Percentiles rank a stretch among this genome's conserved stretches.
Evolutionary conservation across 1,140 invertebrate genomes (phyloP).

Genomic region (Neomicropteryx cornuta): DNA sequence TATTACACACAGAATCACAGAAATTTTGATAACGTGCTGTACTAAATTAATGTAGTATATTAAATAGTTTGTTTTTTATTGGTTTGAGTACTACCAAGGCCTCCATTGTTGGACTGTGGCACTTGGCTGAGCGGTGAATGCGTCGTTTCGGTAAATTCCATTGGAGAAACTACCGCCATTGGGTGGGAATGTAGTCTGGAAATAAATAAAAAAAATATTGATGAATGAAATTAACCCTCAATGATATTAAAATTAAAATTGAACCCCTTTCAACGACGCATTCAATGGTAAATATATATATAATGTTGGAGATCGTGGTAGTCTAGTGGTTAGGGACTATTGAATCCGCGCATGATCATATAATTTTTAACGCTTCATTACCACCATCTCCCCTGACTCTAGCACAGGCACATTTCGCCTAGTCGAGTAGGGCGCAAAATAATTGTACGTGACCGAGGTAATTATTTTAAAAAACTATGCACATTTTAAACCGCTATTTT

Average conservation of each 20-base stretch:
- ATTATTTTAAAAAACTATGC: background rate
- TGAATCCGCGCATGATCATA: no score
- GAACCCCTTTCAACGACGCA: background rate
- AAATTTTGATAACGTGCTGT: no score
- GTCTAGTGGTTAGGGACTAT: background rate
- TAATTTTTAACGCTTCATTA: no score
- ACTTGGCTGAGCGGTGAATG: constrained; percentile 13
- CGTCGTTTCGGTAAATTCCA: constrained; percentile 14
- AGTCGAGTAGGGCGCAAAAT: no score
- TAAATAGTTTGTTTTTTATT: background rate
- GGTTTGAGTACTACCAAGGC: constrained; percentile 10
- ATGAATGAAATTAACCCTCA: no score
- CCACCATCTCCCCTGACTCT: no score
- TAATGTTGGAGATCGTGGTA: no score
- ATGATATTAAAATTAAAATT: background rate
- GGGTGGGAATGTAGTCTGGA: constrained; percentile 9
- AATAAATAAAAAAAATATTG: background rate
- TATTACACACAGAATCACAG: no score
- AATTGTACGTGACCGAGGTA: no score
- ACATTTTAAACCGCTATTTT: background rate
- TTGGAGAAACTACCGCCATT: constrained; percentile 10
- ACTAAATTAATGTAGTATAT: no score
- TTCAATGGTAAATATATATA: background rate
- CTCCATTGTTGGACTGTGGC: constrained; percentile 13
- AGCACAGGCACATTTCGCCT: no score